Base-by-base conservation (phyloP, 2,888 invertebrate species). In the Zaprionus obscuricornis region DNA sequence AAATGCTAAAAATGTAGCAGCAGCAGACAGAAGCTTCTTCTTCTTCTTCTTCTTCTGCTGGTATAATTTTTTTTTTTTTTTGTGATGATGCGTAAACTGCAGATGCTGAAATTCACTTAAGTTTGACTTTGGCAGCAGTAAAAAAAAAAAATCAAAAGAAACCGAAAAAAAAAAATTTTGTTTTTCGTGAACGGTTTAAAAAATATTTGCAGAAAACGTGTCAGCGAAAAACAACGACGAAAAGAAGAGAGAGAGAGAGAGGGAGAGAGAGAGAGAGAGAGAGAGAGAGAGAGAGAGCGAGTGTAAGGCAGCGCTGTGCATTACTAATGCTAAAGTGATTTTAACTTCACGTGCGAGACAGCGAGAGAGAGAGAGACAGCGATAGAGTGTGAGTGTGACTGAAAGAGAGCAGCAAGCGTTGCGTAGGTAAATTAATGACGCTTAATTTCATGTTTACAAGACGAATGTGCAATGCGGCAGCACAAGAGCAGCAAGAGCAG, bases 401-500 rank as follows among this genome's bases (percentile, higher is more conserved):
- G 59, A 40, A 33, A 22, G 49, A 8, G 29, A 27, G 37, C 33
- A 45, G 34, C 29, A 26, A 36, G 10, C 13, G 27, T 16, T 18
- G 58, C 64, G 65, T 49, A 52, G 76, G 55, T 77, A 81, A 82
- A 84, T 83, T 82, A 84, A 83, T 83, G 78, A 76, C 76, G 74
- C 78, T 82, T 72, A 82, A 76, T 76, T 83, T 71, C 74, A 71
- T 83, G 85, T 84, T 83, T 83, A 83, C 82, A 84, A 84, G 82
- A 78, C 74, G 85, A 75, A 83, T 82, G 73, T 51, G 50, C 39
- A 45, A 17, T 39, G 29, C 14, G 50, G 29, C 34, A 43, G 43
- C 18, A 7, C 7, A 22, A 22, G 7, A 22, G 22, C 22, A 4
- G 22, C 22, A 22, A 5, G 22, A 58, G 64, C 58, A 58, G 39